Percentiles rank a stretch among this genome's conserved stretches.
These are phyloP conservation scores for Cephus pulcher DNA, from an alignment of 2,888 invertebrate species.

Conservation along the genomic window DNA sequence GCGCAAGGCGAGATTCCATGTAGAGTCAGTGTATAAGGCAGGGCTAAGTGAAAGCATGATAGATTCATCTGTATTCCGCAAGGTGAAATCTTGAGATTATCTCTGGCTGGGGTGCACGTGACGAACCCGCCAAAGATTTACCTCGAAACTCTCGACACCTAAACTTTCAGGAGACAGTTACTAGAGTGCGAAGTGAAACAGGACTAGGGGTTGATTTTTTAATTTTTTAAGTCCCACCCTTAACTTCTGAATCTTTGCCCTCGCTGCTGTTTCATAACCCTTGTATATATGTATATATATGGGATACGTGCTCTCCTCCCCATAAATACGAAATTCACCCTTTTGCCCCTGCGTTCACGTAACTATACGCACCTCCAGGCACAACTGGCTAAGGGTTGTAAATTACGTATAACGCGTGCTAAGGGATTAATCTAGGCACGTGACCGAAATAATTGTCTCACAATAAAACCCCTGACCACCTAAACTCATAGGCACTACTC, in stretches of 20 bases:
- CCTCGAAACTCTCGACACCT: slow-evolving; percentile 36
- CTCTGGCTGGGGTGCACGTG: slow-evolving; percentile 37
- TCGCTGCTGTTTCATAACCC: background rate
- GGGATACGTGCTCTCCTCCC: background rate
- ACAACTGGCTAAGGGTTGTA: background rate
- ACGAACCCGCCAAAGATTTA: slow-evolving; percentile 39
- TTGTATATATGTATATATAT: background rate
- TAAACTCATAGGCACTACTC: background rate
- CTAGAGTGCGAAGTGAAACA: slow-evolving; percentile 27
- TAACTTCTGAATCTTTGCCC: background rate
- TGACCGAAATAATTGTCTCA: background rate
- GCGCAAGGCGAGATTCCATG: slow-evolving; percentile 14
- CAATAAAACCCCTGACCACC: background rate
- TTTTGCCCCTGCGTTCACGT: background rate
- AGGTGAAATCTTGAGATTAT: slow-evolving; percentile 53
- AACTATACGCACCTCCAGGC: background rate
- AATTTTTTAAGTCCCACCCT: background rate
- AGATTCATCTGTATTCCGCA: slow-evolving; percentile 56
- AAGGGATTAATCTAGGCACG: background rate
- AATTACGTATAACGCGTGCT: background rate
- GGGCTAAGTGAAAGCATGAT: slow-evolving; percentile 45
- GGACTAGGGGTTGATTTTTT: background rate
- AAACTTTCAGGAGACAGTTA: slow-evolving; percentile 44
- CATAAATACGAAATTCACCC: background rate
- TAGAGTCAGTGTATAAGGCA: slow-evolving; percentile 14